These are phyloP conservation scores for Aporophyla lueneburgensis DNA, from an alignment of 2,888 invertebrate species.

Conservation along the genomic window DNA sequence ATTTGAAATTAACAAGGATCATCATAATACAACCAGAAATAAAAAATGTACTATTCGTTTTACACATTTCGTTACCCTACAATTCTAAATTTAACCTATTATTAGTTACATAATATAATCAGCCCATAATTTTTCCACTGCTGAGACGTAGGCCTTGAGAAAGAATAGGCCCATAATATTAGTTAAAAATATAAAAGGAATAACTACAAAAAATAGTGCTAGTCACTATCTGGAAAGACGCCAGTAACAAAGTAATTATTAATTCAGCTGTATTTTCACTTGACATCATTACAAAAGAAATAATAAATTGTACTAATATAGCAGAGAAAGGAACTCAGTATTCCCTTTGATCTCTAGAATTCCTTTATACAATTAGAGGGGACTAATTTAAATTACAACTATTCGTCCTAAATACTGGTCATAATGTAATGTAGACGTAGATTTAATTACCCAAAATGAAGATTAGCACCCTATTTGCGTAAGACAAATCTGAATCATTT, in stretches of 20 bases:
- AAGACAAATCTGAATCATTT: too few relatives aligned
- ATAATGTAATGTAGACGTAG: background rate
- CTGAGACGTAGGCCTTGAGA: too few relatives aligned
- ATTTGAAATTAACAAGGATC: background rate
- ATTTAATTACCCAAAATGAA: constrained; percentile 13
- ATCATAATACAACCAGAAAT: background rate
- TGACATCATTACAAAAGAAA: constrained; percentile 6
- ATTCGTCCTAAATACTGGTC: constrained; percentile 21
- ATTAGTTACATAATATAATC: too few relatives aligned
- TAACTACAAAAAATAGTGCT: background rate
- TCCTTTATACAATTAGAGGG: constrained; percentile 47
- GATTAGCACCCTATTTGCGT: too few relatives aligned
- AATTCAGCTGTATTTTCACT: background rate
- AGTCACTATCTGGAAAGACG: background rate
- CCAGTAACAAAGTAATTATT: background rate
- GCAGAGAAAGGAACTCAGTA: background rate
- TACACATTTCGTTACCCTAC: background rate
- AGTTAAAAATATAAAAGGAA: background rate
- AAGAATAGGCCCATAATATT: too few relatives aligned
- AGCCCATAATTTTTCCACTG: too few relatives aligned
- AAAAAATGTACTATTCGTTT: background rate
- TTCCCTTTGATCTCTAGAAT: constrained; percentile 34
- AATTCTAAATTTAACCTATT: background rate
- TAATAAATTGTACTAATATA: constrained; percentile 3
- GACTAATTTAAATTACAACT: constrained; percentile 47